These are phyloP conservation scores for Pteropus rufus DNA, from an alignment of 2,797 vertebrate species.

Conservation along the genomic window DNA sequence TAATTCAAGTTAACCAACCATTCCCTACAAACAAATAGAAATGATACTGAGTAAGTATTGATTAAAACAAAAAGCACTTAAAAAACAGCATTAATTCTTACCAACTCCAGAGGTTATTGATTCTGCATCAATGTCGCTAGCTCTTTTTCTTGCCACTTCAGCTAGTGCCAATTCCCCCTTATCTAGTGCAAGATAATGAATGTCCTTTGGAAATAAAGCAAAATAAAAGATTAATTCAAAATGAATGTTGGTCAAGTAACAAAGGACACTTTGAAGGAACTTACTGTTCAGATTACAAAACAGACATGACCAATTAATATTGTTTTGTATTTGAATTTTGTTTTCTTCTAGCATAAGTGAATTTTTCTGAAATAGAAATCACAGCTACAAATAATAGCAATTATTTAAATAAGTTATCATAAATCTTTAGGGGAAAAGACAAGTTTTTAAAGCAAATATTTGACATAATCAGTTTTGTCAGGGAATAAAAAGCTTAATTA, in stretches of 20 bases:
- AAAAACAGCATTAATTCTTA: constrained; percentile 85
- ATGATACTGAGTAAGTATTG: constrained; percentile 80
- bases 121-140: constrained; percentile 91
- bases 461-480: constrained; percentile 41
- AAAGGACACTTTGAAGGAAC: constrained; percentile 81
- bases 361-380: constrained; percentile 49
- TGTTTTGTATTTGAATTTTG: constrained; percentile 80
- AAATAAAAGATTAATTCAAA: constrained; percentile 95
- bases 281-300: constrained; percentile 82
- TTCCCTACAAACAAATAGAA: constrained; percentile 76
- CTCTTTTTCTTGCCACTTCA: constrained; percentile 95
- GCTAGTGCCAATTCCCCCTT: constrained; percentile 97
- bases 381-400: constrained; percentile 46
- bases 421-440: neutral
- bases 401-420: constrained; percentile 59
- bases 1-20: constrained; percentile 73
- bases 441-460: constrained; percentile 60
- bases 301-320: constrained; percentile 77
- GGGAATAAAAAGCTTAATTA: constrained; percentile 30
- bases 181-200: constrained; percentile 97
- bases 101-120: constrained; percentile 87
- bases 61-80: constrained; percentile 82
- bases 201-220: constrained; percentile 98
- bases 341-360: constrained; percentile 71
- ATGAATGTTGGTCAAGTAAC: constrained; percentile 83